Evolutionary conservation across 2,888 invertebrate genomes (phyloP).

Genomic region (Melanchra persicariae): DNA sequence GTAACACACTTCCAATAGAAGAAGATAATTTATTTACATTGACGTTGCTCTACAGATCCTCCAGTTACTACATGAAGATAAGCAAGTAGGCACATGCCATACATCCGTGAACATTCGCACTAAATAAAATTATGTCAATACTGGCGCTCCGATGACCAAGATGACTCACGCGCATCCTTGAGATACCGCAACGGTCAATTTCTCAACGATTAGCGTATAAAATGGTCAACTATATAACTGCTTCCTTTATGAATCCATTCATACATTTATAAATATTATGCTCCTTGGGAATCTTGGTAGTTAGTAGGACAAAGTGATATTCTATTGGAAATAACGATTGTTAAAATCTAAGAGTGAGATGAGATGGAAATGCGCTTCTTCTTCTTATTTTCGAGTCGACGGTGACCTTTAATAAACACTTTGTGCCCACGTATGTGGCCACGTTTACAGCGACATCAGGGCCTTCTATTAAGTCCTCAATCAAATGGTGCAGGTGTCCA

Average conservation of each 20-base stretch:
- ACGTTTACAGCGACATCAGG: not conserved
- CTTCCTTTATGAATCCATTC: not conserved
- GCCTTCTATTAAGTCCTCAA: not conserved
- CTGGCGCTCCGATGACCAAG: conserved; percentile 32
- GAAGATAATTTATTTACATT: not conserved
- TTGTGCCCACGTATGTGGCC: not conserved
- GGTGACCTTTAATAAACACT: no score
- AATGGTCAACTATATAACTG: conserved; percentile 37
- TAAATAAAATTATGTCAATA: conserved; percentile 55
- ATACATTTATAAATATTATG: not conserved
- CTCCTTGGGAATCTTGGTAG: not conserved
- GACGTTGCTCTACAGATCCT: conserved; percentile 19
- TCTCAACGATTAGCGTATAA: conserved; percentile 55
- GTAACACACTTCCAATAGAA: not conserved
- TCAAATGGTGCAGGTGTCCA: not conserved
- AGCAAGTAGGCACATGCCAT: conserved; percentile 19
- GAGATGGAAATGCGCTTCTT: not conserved
- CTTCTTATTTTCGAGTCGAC: no score
- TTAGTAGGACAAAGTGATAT: no score
- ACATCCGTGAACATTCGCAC: conserved; percentile 44
- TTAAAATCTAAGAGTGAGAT: not conserved
- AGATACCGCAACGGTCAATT: conserved; percentile 74
- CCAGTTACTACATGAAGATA: not conserved
- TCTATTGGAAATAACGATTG: no score
- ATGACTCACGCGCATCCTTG: conserved; percentile 67